Conservation (phyloP, 2,797 vertebrate species). For the Leucoraja ocellata region DNA sequence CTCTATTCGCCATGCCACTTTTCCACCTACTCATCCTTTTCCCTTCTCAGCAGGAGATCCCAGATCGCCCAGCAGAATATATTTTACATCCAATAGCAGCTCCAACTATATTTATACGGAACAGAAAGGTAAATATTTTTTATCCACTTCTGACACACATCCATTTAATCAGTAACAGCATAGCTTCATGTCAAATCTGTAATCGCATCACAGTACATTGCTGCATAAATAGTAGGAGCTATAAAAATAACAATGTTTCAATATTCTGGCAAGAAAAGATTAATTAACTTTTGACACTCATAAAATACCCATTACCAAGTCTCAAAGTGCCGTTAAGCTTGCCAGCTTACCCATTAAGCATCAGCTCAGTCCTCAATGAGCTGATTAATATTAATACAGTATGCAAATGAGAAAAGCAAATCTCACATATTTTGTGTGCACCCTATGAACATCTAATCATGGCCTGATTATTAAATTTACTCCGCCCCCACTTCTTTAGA, state of each 20-base stretch:
- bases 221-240: neutral
- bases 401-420: conserved; percentile 29
- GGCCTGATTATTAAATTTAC: conserved; percentile 6
- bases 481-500: neutral
- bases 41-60: neutral
- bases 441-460: neutral
- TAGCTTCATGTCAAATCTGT: neutral
- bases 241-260: conserved; percentile 32
- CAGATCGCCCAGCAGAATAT: neutral
- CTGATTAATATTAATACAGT: conserved; percentile 33
- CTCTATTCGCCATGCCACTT: too few species aligned
- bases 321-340: conserved; percentile 32
- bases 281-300: conserved; percentile 38
- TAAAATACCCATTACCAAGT: conserved; percentile 37
- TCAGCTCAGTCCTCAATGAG: conserved; percentile 26
- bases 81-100: neutral
- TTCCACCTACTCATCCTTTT: too few species aligned
- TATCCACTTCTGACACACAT: neutral
- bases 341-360: conserved; percentile 31
- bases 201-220: neutral
- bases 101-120: neutral
- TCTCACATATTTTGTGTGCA: conserved; percentile 24
- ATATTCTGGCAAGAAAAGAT: conserved; percentile 37
- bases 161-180: conserved; percentile 2
- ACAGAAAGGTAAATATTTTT: neutral